These are phyloP conservation scores for Holcopasites calliopsidis DNA, from an alignment of 1,140 invertebrate genomes.

Conservation along the genomic window DNA sequence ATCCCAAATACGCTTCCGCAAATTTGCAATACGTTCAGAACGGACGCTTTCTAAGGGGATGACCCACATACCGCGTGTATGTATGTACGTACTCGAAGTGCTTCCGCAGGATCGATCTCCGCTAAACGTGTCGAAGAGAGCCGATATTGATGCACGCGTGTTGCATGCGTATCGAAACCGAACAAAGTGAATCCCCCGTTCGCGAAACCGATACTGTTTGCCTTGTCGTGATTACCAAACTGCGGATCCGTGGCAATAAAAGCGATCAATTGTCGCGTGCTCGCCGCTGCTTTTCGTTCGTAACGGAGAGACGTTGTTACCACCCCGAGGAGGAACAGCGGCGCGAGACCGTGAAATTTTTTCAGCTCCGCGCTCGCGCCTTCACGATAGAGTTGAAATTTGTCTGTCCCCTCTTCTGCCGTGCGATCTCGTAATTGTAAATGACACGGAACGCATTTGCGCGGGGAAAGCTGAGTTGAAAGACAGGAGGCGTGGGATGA, in stretches of 20 bases:
- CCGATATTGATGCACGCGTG: background rate
- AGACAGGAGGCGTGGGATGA: background rate
- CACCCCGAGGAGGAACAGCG: background rate
- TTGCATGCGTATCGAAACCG: background rate
- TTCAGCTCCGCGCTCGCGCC: background rate
- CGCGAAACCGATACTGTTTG: conserved; percentile 5
- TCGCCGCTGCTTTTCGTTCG: conserved; percentile 3
- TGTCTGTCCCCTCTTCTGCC: background rate
- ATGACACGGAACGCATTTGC: conserved; percentile 9
- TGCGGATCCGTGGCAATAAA: conserved; percentile 21
- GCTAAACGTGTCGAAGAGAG: background rate
- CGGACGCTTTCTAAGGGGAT: background rate
- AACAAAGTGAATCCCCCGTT: background rate
- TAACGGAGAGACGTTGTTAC: conserved; percentile 24
- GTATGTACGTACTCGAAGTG: background rate
- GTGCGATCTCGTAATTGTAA: conserved; percentile 2
- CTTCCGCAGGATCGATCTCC: conserved; percentile 6
- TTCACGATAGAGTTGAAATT: background rate
- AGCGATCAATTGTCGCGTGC: background rate
- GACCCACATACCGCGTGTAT: conserved; percentile 9
- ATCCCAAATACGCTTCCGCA: background rate
- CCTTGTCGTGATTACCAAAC: conserved; percentile 17
- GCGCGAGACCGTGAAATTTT: conserved; percentile 13
- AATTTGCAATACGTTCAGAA: background rate
- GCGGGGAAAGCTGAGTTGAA: conserved; percentile 1